phyloP scores from a whole-genome alignment of 2,113 vertebrate species.

The Antechinus stuartii region DNA sequence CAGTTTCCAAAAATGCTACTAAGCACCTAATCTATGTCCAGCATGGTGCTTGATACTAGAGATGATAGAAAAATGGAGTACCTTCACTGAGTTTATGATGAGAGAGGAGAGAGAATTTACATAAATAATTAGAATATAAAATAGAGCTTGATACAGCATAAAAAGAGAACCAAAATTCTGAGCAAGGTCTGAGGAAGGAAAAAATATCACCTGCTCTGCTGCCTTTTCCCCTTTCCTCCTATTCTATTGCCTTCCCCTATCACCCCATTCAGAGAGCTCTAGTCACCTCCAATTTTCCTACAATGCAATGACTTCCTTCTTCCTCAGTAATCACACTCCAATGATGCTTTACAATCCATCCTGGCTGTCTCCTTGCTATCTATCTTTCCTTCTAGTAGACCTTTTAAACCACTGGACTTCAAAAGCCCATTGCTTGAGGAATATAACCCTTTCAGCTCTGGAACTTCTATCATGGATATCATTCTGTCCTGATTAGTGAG shows the following conservation, averaged over 20 bases:
- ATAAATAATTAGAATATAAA: not conserved
- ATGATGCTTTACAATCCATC: not conserved
- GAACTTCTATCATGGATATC: not conserved
- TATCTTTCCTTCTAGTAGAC: not conserved
- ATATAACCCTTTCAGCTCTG: not conserved
- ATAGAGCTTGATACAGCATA: not conserved
- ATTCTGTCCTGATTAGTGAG: not conserved
- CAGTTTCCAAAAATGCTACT: not conserved
- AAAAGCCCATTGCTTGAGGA: not conserved
- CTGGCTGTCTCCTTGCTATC: not conserved
- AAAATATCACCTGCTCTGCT: not conserved
- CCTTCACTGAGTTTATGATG: not conserved
- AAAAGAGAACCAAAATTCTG: not conserved
- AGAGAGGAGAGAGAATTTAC: not conserved
- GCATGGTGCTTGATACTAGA: not conserved
- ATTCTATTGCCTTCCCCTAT: not conserved
- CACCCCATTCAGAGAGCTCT: not conserved
- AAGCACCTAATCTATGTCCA: not conserved
- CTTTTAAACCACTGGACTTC: not conserved
- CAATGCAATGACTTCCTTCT: slow-evolving; percentile 25
- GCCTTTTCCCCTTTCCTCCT: not conserved
- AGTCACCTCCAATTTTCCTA: not conserved
- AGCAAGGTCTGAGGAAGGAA: not conserved
- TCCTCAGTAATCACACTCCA: not conserved
- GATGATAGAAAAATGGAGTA: not conserved